Evolutionary conservation across 2,888 invertebrate genomes (phyloP), one percentile per base, ranked within the genome.

Genomic region (Drosophila trichaetosa): DNA sequence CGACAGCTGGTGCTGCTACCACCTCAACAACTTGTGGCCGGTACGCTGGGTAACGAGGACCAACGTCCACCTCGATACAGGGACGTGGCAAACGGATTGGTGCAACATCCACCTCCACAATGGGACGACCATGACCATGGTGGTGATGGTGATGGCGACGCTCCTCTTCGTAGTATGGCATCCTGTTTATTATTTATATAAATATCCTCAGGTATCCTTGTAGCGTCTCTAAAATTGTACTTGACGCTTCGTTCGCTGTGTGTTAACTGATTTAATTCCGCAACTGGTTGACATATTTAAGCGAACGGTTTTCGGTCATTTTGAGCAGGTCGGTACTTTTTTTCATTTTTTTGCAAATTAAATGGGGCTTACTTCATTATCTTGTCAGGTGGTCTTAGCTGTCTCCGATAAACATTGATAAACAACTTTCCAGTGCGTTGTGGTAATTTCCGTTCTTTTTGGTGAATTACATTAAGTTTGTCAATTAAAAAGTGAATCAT

Each of bases 71-170:
- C 56, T 87, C 87, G 0, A 87, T 78, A 7, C 82, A 49, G 11
- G 87, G 87, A 2, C 90, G 83, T 0, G 89, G 87, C 6, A 87
- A 54, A 52, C 89, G 82, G 2, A 90, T 87, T 8, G 90, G 89
- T 24, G 79, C 75, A 71, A 91, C 81, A 62, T 91, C 92, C 56
- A 91, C 90, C 72, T 91, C 91, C 51, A 91, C 83, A 62, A 90
- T 85, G 59, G 91, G 91, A 29, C 90, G 83, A 34, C 84, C 88
- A 10, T 53, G 54, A 54, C 79, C 69, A 31, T 87, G 79, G 27
- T 90, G 87, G 27, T 88, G 86, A 13, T 84, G 89, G 40, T 81
- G 82, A 33, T 80, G 87, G 54, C 59, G 90, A 46, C 77, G 77
- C 18, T 79, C 88, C 42, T 82, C 88, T 53, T 85, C 87, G 75